Evolutionary conservation across 2,113 vertebrate genomes (phyloP), one percentile per base, ranked within the genome.

Genomic region (Seriola aureovittata): DNA sequence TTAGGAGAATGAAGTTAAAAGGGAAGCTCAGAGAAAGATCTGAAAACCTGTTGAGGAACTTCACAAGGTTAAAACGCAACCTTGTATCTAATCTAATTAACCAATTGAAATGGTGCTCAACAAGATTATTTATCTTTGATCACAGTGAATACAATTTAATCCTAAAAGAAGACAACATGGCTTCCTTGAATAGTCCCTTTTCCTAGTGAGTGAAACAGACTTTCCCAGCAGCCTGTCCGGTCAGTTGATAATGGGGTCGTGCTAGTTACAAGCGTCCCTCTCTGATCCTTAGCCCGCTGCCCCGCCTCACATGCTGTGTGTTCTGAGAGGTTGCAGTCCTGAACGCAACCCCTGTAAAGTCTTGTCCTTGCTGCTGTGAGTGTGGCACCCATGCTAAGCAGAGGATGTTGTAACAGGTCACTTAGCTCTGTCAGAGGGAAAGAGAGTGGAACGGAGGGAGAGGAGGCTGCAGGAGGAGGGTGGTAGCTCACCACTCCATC

Each of bases 401-500:
- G 74, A 74, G 80, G 75, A 78, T 17, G 44, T 75, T 38, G 76
- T 82, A 70, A 80, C 82, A 63, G 87, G 88, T 91, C 89, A 88
- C 81, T 80, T 48, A 78, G 88, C 76, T 88, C 85, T 25, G 73
- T 85, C 71, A 23, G 75, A 34, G 77, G 40, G 79, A 85, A 57
- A 54, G 82, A 71, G 85, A 74, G 69, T 71, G 63, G 75, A 78
- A 74, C 34, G 11, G 44, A 48, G 80, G 17, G 13, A 69, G 73
- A 17, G 60, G 36, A 42, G 36, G 68, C 19, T 11, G 50, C 29
- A 42, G 32, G 40, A 19, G 6, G 50, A 68, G 81, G 79, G 68
- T 62, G 78, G 85, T 63, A 54, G 77, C 63, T 69, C 38, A 10
- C 23, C 1, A 13, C 67, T 75, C 64, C 68, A 17, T 71, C 88